These are phyloP conservation scores for Tiliqua scincoides DNA, from an alignment of 2,113 vertebrate species.

Conservation along the genomic window DNA sequence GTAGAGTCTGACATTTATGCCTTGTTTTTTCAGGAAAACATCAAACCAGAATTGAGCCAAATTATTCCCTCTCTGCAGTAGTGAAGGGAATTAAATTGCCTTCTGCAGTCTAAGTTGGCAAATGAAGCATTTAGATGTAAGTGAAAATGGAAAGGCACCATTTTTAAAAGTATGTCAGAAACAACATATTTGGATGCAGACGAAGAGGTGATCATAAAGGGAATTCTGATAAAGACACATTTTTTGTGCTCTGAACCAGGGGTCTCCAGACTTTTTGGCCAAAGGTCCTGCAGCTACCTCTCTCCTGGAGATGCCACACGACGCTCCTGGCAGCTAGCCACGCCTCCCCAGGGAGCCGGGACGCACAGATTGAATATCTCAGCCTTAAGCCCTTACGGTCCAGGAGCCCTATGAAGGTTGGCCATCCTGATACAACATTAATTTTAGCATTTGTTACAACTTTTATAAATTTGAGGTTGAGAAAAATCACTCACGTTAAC, in stretches of 20 bases:
- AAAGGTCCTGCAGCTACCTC: too few species aligned
- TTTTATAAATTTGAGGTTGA: too few species aligned
- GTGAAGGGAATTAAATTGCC: conserved; percentile 50
- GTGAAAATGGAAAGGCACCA: conserved; percentile 46
- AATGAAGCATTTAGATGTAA: conserved; percentile 40
- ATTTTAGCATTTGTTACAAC: background rate
- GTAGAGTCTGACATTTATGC: conserved; percentile 34
- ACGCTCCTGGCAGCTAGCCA: too few species aligned
- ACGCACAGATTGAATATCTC: too few species aligned
- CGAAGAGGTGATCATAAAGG: conserved; percentile 39
- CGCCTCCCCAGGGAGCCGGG: too few species aligned
- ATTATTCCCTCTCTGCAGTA: conserved; percentile 34
- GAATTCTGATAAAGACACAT: conserved; percentile 45
- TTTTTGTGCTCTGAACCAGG: too few species aligned
- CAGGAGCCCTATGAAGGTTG: too few species aligned
- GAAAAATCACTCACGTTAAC: background rate
- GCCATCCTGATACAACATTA: too few species aligned
- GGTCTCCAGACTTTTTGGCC: too few species aligned
- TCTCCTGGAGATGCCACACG: too few species aligned
- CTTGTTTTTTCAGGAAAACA: conserved; percentile 49
- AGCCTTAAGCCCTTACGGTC: too few species aligned
- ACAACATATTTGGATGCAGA: conserved; percentile 32
- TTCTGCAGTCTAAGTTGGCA: background rate
- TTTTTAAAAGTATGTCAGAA: conserved; percentile 45
- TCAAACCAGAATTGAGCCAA: conserved; percentile 34